These are phyloP conservation scores for Anorthoa munda DNA, from an alignment of 2,888 invertebrate species.

Conservation along the genomic window DNA sequence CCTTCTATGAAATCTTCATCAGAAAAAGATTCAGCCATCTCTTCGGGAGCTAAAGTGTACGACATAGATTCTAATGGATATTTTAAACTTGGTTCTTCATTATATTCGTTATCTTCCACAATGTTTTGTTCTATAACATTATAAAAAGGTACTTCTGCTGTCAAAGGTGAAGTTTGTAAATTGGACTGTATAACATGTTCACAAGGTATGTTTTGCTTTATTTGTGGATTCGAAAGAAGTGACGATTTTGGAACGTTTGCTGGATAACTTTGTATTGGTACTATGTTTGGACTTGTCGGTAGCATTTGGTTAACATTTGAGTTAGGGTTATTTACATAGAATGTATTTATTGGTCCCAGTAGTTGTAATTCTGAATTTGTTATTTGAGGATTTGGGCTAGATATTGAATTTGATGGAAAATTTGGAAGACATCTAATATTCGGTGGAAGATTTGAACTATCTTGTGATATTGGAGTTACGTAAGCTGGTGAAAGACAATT, in stretches of 20 bases:
- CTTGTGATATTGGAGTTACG: background rate
- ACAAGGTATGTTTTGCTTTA: constrained; percentile 7
- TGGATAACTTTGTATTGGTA: background rate
- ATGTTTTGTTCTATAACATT: background rate
- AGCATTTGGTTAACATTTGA: background rate
- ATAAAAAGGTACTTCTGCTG: background rate
- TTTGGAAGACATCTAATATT: background rate
- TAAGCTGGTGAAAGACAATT: background rate
- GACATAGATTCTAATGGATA: constrained; percentile 14
- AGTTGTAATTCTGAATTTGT: background rate
- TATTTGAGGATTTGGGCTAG: background rate
- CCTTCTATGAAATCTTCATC: background rate
- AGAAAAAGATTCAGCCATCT: background rate
- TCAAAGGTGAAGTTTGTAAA: background rate
- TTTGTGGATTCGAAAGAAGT: background rate
- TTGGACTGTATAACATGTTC: background rate
- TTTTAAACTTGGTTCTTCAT: background rate
- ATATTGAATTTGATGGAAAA: background rate
- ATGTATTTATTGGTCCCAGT: background rate
- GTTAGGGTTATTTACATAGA: background rate
- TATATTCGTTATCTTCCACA: background rate
- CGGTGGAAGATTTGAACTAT: background rate
- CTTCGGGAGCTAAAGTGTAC: constrained; percentile 14
- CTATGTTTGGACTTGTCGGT: background rate
- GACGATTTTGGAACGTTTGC: background rate